phyloP scores from a whole-genome alignment of 2,113 vertebrate genomes.

The Picathartes gymnocephalus region DNA sequence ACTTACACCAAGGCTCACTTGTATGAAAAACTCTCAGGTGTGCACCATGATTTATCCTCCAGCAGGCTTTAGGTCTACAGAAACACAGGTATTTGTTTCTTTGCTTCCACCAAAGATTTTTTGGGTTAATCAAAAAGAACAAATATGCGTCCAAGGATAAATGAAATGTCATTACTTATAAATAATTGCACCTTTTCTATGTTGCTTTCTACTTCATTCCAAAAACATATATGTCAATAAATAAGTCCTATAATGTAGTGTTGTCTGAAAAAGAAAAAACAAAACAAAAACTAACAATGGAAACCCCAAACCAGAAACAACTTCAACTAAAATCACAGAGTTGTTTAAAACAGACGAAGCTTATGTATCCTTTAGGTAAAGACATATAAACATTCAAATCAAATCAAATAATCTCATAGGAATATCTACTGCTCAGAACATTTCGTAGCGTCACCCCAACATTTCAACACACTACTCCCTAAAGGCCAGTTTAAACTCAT shows the following conservation, averaged over 20 bases:
- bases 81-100: constrained; percentile 65
- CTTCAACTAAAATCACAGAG: neutral
- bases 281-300: neutral
- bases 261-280: constrained; percentile 66
- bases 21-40: constrained; percentile 68
- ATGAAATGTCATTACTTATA: constrained; percentile 81
- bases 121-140: constrained; percentile 73
- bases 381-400: neutral
- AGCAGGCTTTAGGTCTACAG: constrained; percentile 46
- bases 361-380: neutral
- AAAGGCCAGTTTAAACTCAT: neutral
- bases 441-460: neutral
- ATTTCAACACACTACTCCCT: neutral
- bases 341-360: neutral
- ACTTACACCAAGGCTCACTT: constrained; percentile 60
- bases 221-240: constrained; percentile 47
- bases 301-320: neutral
- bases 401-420: neutral
- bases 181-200: constrained; percentile 43
- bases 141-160: constrained; percentile 76
- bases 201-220: constrained; percentile 59
- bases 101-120: constrained; percentile 72
- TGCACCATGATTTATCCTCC: constrained; percentile 54
- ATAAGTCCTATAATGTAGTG: neutral
- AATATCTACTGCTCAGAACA: neutral